Percentiles rank a stretch among this genome's conserved stretches.
phyloP scores from a whole-genome alignment of 2,888 invertebrate genomes.

The Hydriomena furcata region DNA sequence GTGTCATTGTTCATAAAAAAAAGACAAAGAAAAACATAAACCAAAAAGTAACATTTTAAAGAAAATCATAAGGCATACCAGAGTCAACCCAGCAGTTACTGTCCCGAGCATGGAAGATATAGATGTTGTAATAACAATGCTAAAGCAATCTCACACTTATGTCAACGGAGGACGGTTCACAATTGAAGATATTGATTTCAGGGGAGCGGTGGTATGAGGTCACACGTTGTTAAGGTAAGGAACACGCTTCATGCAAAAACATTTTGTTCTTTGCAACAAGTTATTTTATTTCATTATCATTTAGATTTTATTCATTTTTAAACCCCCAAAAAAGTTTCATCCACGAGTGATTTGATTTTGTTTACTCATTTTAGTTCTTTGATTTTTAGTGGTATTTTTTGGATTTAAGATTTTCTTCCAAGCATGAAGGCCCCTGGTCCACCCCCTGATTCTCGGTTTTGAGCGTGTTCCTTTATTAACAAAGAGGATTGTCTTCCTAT shows the following conservation, averaged over 20 bases:
- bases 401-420: constrained; percentile 20
- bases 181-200: constrained; percentile 73
- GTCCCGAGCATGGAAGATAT: constrained; percentile 74
- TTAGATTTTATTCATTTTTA: constrained; percentile 19
- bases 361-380: constrained; percentile 17
- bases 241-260: constrained; percentile 57
- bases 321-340: constrained; percentile 14
- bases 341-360: constrained; percentile 13
- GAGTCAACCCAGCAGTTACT: constrained; percentile 61
- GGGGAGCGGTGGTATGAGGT: constrained; percentile 72
- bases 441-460: constrained; percentile 16
- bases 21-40: too few species aligned
- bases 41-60: not conserved
- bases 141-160: constrained; percentile 46
- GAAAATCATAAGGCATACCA: constrained; percentile 39
- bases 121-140: constrained; percentile 73
- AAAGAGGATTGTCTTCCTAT: constrained; percentile 5
- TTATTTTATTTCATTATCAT: constrained; percentile 22
- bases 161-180: constrained; percentile 40
- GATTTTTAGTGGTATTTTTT: constrained; percentile 17
- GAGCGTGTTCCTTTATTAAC: constrained; percentile 31
- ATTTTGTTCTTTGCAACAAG: constrained; percentile 22
- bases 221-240: constrained; percentile 77
- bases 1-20: too few species aligned
- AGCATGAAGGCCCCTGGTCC: constrained; percentile 19